phyloP scores from a whole-genome alignment of 2,113 vertebrate genomes.

The Hippolais icterina region DNA sequence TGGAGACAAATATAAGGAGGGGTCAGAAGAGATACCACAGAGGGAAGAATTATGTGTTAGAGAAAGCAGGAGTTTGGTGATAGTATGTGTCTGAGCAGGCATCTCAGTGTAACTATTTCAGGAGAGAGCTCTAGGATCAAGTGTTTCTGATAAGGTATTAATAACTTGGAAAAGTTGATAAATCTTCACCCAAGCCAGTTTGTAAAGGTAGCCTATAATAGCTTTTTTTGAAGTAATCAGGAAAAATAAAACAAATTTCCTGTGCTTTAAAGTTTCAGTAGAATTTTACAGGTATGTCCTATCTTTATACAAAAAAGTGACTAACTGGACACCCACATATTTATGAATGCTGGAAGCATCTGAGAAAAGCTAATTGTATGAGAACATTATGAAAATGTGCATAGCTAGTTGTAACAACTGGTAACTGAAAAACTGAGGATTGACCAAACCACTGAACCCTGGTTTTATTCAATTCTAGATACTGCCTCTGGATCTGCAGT shows the following conservation, averaged over 20 bases:
- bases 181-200: not conserved
- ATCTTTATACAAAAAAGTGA: not conserved
- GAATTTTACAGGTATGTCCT: not conserved
- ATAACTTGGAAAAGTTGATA: not conserved
- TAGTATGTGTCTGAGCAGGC: not conserved
- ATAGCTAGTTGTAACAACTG: not conserved
- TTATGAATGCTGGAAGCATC: not conserved
- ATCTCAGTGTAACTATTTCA: not conserved
- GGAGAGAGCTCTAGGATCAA: not conserved
- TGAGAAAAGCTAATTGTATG: not conserved
- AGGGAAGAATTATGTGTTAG: not conserved
- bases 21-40: not conserved
- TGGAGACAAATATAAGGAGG: not conserved
- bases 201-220: not conserved
- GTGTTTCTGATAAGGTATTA: not conserved
- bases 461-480: slow-evolving; percentile 15
- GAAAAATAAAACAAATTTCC: not conserved
- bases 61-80: not conserved
- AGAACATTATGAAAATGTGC: not conserved
- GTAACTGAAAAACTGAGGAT: not conserved
- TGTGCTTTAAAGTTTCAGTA: not conserved
- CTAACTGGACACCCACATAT: not conserved
- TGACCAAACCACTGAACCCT: not conserved
- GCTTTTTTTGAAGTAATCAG: not conserved
- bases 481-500: not conserved